Evolutionary conservation across 2,888 invertebrate genomes (phyloP).

Genomic region (Melieria picta): DNA sequence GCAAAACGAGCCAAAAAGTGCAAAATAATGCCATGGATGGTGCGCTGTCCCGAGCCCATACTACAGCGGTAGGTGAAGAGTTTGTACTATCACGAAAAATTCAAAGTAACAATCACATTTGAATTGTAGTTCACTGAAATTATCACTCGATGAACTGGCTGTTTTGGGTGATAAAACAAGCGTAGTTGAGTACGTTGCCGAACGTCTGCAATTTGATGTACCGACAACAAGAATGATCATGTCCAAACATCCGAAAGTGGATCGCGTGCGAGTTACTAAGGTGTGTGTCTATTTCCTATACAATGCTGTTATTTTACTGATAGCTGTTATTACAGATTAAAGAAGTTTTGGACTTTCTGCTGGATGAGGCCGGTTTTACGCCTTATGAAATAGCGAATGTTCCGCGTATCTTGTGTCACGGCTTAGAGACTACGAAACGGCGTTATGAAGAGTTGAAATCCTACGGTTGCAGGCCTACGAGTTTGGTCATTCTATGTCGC

Average conservation of each 20-base stretch:
- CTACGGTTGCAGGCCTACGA: conserved; percentile 67
- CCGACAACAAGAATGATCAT: conserved; percentile 68
- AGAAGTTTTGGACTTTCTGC: conserved; percentile 70
- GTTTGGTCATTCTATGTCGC: conserved; percentile 70
- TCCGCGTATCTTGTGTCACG: conserved; percentile 70
- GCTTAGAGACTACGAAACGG: conserved; percentile 69
- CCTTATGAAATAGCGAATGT: conserved; percentile 69
- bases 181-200: conserved; percentile 69
- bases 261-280: conserved; percentile 70
- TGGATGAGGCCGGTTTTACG: conserved; percentile 68
- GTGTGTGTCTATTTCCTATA: conserved; percentile 45
- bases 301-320: neutral
- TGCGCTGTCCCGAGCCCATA: conserved; percentile 70
- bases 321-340: conserved; percentile 66
- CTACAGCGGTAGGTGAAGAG: conserved; percentile 67
- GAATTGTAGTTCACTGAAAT: conserved; percentile 58
- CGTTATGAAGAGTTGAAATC: conserved; percentile 68
- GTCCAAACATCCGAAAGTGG: conserved; percentile 68
- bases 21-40: conserved; percentile 75
- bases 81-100: no score
- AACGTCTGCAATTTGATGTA: conserved; percentile 67
- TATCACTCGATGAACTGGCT: conserved; percentile 61
- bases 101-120: conserved; percentile 33
- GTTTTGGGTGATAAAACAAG: conserved; percentile 69
- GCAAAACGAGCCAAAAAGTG: conserved; percentile 68